Percentiles rank a stretch among this genome's conserved stretches.
Evolutionary conservation across 1,140 invertebrate species (phyloP).

Genomic region (Cyclargus thomasi): DNA sequence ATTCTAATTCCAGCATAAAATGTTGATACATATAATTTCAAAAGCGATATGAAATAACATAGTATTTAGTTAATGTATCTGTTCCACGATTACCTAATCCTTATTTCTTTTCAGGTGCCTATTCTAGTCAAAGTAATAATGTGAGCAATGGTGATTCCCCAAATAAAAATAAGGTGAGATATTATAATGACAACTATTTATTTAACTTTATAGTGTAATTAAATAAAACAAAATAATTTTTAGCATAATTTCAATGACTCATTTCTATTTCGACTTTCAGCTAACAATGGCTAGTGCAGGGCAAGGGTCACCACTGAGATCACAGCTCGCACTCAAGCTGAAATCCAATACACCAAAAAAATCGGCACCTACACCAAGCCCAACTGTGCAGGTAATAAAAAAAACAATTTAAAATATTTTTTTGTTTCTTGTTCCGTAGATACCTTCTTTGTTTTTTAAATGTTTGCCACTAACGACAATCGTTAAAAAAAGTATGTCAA

Average conservation of each 20-base stretch:
- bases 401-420: background rate
- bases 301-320: constrained; percentile 78
- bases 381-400: constrained; percentile 61
- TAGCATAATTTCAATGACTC: too few species aligned
- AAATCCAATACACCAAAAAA: constrained; percentile 75
- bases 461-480: too few species aligned
- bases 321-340: constrained; percentile 79
- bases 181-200: background rate
- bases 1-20: too few species aligned
- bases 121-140: constrained; percentile 59
- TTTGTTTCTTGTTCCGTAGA: background rate
- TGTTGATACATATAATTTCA: too few species aligned
- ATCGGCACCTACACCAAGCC: constrained; percentile 62
- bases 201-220: background rate
- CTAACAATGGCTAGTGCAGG: constrained; percentile 71
- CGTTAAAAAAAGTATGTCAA: constrained; percentile 9
- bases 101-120: constrained; percentile 40
- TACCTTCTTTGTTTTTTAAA: too few species aligned
- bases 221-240: too few species aligned
- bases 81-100: too few species aligned
- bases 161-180: constrained; percentile 60
- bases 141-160: constrained; percentile 62
- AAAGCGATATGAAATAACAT: too few species aligned
- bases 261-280: constrained; percentile 36
- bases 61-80: too few species aligned